Percentiles rank a stretch among this genome's conserved stretches.
phyloP scores from a whole-genome alignment of 2,797 vertebrate species.

The Glossophaga mutica region DNA sequence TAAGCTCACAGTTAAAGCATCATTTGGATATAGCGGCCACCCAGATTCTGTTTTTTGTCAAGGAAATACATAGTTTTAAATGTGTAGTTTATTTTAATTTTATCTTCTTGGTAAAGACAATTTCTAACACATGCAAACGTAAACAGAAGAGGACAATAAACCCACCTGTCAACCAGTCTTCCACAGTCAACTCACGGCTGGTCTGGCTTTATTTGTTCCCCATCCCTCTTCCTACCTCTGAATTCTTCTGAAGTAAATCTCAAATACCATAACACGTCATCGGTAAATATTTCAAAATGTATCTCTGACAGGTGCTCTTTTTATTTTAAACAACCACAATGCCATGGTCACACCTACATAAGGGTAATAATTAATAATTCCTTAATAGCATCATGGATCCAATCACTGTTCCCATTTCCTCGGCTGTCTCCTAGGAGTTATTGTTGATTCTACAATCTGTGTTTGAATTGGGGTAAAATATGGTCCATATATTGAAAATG shows the following conservation, averaged over 20 bases:
- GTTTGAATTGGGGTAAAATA: background rate
- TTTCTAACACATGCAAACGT: background rate
- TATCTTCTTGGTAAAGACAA: background rate
- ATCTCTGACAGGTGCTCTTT: background rate
- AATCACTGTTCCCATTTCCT: background rate
- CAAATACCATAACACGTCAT: background rate
- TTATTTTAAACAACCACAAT: background rate
- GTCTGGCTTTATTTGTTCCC: background rate
- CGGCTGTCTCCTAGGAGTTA: background rate
- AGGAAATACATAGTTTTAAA: background rate
- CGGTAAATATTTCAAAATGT: background rate
- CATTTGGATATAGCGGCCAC: background rate
- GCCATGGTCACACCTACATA: background rate
- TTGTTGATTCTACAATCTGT: background rate
- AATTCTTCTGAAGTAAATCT: background rate
- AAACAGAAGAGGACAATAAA: background rate
- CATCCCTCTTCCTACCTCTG: background rate
- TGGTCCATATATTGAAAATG: background rate
- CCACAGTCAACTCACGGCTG: background rate
- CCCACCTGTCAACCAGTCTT: background rate
- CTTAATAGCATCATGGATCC: background rate
- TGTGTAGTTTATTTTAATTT: background rate
- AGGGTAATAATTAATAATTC: background rate
- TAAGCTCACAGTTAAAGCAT: background rate
- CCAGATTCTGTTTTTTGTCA: background rate